Conservation (phyloP, 2,888 invertebrate genomes). For the Pyrrhosoma nymphula region DNA sequence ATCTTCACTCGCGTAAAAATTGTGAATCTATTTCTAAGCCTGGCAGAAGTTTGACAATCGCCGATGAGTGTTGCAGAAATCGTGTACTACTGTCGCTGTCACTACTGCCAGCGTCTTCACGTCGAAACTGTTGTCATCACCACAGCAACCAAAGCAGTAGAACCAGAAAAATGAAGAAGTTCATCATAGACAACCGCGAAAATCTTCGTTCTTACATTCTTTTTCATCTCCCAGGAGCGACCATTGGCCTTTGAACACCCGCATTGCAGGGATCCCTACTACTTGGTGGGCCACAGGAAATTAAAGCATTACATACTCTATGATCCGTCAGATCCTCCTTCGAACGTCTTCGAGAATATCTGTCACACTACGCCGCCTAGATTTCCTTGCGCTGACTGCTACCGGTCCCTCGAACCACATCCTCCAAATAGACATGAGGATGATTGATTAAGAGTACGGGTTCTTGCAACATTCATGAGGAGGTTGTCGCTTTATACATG, state of each 20-base stretch:
- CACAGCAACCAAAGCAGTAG: too few species aligned
- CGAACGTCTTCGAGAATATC: background rate
- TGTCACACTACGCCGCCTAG: background rate
- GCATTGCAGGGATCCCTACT: background rate
- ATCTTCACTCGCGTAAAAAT: too few species aligned
- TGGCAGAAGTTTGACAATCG: too few species aligned
- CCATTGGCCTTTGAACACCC: background rate
- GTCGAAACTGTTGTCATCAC: too few species aligned
- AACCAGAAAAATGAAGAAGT: too few species aligned
- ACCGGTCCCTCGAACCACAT: background rate
- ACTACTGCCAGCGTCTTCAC: too few species aligned
- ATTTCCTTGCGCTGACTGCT: background rate
- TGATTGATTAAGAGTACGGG: background rate
- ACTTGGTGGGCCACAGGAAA: background rate
- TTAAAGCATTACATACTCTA: background rate
- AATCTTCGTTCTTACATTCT: background rate
- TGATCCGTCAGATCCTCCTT: background rate
- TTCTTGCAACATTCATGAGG: background rate
- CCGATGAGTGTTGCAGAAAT: too few species aligned
- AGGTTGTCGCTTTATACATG: background rate
- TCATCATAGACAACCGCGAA: too few species aligned
- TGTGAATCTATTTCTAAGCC: too few species aligned
- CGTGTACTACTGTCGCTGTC: too few species aligned
- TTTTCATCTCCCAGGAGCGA: background rate
- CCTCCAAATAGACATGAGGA: background rate